Evolutionary conservation across 2,797 vertebrate species (phyloP).

Genomic region (Mus minutoides): DNA sequence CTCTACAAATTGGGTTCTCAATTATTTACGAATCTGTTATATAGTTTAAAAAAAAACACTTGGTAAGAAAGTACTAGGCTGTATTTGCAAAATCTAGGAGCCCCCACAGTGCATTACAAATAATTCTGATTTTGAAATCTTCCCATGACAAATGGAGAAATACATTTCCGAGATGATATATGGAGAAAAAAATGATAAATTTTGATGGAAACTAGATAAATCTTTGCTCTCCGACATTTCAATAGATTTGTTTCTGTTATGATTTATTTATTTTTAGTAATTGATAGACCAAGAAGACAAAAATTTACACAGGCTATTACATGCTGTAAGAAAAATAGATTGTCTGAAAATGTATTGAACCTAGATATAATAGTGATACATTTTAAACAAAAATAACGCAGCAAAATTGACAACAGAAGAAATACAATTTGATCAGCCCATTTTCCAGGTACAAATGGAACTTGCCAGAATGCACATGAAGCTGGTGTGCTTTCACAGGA

Average conservation of each 20-base stretch:
- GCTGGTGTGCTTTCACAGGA: neutral
- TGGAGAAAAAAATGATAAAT: neutral
- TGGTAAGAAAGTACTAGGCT: neutral
- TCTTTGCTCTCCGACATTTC: neutral
- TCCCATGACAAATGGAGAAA: neutral
- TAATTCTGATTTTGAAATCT: conserved; percentile 46
- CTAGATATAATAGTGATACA: neutral
- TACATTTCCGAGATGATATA: conserved; percentile 32
- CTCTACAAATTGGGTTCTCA: conserved; percentile 32
- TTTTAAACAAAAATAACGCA: conserved; percentile 36
- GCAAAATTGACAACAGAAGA: conserved; percentile 12
- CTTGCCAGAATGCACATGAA: neutral
- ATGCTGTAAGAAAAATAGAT: conserved; percentile 2
- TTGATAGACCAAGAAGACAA: conserved; percentile 20
- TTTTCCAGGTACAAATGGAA: conserved; percentile 12
- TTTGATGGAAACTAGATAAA: conserved; percentile 47
- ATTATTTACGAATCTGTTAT: conserved; percentile 21
- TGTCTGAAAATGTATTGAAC: conserved; percentile 17
- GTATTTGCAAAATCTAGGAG: conserved; percentile 23
- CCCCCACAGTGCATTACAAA: neutral
- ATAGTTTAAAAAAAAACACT: neutral
- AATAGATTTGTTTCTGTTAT: neutral
- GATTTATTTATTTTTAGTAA: conserved; percentile 28
- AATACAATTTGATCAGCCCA: neutral
- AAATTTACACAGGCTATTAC: neutral